phyloP scores from a whole-genome alignment of 1,140 invertebrate genomes.

The Papilio xuthus region DNA sequence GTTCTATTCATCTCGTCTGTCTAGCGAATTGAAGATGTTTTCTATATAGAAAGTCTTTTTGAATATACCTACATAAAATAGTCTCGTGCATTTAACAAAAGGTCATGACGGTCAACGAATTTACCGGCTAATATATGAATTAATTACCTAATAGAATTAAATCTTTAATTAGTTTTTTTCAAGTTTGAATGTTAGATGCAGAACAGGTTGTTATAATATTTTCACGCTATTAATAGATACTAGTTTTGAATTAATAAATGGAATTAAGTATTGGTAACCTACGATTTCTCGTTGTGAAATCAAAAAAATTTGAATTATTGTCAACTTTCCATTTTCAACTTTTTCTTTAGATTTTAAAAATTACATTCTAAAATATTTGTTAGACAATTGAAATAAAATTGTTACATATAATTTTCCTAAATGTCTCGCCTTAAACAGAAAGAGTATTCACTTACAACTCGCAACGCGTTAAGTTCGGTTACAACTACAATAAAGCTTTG shows the following conservation, averaged over 20 bases:
- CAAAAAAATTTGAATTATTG: background rate
- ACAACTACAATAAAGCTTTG: conserved; percentile 22
- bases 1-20: background rate
- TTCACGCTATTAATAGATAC: background rate
- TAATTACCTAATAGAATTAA: background rate
- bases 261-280: background rate
- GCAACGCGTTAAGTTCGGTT: background rate
- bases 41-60: background rate
- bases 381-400: no score
- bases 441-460: conserved; percentile 8
- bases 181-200: background rate
- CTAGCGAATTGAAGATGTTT: background rate
- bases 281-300: background rate
- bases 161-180: background rate
- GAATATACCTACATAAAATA: background rate
- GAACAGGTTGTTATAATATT: background rate
- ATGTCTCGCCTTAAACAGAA: background rate
- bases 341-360: background rate
- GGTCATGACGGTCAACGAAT: background rate
- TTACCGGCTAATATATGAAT: background rate
- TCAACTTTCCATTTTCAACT: background rate
- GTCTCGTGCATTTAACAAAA: background rate
- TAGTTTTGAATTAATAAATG: background rate
- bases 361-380: no score
- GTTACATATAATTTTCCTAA: no score